Evolutionary conservation across 2,888 invertebrate genomes (phyloP), one percentile per base, ranked within the genome.

Genomic region (Pammene fasciana): DNA sequence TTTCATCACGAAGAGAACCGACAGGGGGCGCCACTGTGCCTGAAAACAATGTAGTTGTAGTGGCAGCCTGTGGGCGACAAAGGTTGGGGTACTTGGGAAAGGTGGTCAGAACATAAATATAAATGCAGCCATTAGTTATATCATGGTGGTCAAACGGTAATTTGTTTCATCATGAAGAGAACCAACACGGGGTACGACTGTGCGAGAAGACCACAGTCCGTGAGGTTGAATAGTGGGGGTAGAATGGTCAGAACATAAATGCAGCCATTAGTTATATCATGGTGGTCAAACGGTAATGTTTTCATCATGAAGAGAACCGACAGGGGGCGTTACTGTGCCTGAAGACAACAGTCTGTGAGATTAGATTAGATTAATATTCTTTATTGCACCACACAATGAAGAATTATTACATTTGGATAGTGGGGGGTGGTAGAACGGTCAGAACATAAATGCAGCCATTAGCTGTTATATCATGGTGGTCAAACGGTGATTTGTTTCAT

Each of bases 401-500:
- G n/a, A n/a, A n/a, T n/a, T n/a, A n/a, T n/a, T n/a, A n/a, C n/a
- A n/a, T n/a, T n/a, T n/a, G n/a, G n/a, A n/a, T n/a, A n/a, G n/a
- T n/a, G n/a, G n/a, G n/a, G n/a, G n/a, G 4, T 1, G 41, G 11
- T 8, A n/a, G n/a, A n/a, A n/a, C n/a, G 16, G 55, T 84, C 82
- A 83, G 84, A 81, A 82, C 83, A 80, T 77, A 78, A 76, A 81
- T 82, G 85, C 85, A 85, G 85, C 85, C 85, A 79, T 77, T 65
- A 72, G 76, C n/a, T n/a, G n/a, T 81, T 83, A 73, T 84, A 83
- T 87, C 86, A 86, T 74, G 67, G 68, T 48, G 14, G 65, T 86
- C 86, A 83, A 84, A 79, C 85, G 82, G 84, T 85, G 85, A 83
- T 83, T 83, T 76, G 77, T 85, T 74, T 85, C 86, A 86, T 87